Evolutionary conservation across 2,797 vertebrate species (phyloP), one percentile per base, ranked within the genome.

Genomic region (Sebastes oblongus): DNA sequence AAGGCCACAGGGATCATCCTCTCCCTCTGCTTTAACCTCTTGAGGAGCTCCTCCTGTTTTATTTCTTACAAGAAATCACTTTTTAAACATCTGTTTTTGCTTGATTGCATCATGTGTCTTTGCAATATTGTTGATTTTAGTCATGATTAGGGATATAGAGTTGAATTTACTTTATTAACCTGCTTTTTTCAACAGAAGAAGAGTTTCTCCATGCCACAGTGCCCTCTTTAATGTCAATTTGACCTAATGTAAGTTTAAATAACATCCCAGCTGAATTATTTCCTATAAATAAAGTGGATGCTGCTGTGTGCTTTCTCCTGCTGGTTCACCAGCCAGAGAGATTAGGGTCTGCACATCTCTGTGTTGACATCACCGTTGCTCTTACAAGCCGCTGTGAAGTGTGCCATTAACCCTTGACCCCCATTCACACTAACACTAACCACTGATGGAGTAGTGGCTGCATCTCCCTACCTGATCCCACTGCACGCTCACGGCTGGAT

Each of bases 331-430:
- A 60, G 52, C 9, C 56, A 7, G 22, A 83, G 83, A 83, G 83
- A 90, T 89, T 84, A 84, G 5, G 6, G 24, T 24, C 46, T 54
- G 59, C 62, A 61, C 71, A 60, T 64, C 25, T 77, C 60, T 30
- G 30, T 78, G 30, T 78, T 78, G 72, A 84, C 74, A 76, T 66
- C 39, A 4, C 27, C 3, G 60, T 39, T 11, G 34, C 66, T 72
- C 58, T 60, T 54, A 24, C 46, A 12, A 70, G 75, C 77, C 46
- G 56, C 62, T 1, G 30, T 76, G 27, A 85, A 70, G 80, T 62
- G 78, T 75, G 71, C 86, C 85, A 86, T 86, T 88, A 86, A 89
- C 83, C 86, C 60, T 67, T 86, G 85, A 91, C 74, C 81, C 72
- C 59, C 13, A 34, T 78, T 91, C 82, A 68, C 60, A 62, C 50